Conservation (phyloP, 2,888 invertebrate species). For the Diaperis boleti region DNA sequence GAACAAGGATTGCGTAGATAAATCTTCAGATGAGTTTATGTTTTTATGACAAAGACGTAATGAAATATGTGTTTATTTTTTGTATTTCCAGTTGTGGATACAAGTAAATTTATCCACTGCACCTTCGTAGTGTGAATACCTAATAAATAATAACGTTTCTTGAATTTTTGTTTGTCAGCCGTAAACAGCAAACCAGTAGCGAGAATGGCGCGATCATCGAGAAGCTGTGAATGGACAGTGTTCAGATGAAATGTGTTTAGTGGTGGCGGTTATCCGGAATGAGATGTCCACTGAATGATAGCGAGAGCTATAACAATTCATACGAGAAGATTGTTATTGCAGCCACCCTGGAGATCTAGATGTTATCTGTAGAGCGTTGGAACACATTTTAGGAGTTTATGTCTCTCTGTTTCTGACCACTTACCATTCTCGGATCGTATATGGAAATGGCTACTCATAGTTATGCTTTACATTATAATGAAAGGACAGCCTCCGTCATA, state of each 20-base stretch:
- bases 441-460: slow-evolving; percentile 58
- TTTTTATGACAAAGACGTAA: slow-evolving; percentile 16
- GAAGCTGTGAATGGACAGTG: slow-evolving; percentile 53
- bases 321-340: slow-evolving; percentile 58
- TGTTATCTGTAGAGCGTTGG: slow-evolving; percentile 60
- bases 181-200: slow-evolving; percentile 40
- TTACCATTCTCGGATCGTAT: slow-evolving; percentile 61
- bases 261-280: slow-evolving; percentile 53
- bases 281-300: slow-evolving; percentile 57
- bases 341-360: slow-evolving; percentile 61
- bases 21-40: background rate
- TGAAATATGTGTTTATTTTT: slow-evolving; percentile 42
- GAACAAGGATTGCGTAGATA: background rate
- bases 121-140: slow-evolving; percentile 32
- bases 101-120: slow-evolving; percentile 26
- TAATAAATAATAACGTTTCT: slow-evolving; percentile 33
- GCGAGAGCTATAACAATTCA: slow-evolving; percentile 53
- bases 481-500: slow-evolving; percentile 48
- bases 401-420: slow-evolving; percentile 55
- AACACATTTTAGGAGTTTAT: slow-evolving; percentile 63
- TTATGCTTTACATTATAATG: slow-evolving; percentile 54
- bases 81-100: slow-evolving; percentile 34
- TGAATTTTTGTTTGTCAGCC: slow-evolving; percentile 25
- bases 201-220: slow-evolving; percentile 44
- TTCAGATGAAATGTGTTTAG: slow-evolving; percentile 54